Conservation (phyloP, 1,140 invertebrate genomes). For the Drosophila tristis region DNA sequence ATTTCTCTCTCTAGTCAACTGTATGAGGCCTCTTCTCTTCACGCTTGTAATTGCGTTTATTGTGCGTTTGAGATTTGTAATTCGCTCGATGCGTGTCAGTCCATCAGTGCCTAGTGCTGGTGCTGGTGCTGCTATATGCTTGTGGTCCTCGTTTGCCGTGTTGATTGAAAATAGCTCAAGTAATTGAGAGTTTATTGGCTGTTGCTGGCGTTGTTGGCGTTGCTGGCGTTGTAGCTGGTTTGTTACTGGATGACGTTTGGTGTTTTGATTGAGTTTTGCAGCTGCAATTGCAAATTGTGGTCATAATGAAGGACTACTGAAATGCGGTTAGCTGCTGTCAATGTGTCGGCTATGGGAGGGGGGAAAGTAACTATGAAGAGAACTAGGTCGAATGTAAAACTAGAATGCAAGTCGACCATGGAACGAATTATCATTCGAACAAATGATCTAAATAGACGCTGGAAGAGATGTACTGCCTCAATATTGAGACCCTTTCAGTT, state of each 20-base stretch:
- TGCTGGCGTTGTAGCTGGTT: constrained; percentile 53
- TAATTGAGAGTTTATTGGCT: constrained; percentile 79
- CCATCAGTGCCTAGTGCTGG: constrained; percentile 3
- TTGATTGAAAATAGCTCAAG: constrained; percentile 82
- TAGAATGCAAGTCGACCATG: too few relatives aligned
- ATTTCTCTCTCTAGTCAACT: background rate
- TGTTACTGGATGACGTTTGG: constrained; percentile 34
- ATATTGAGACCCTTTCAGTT: too few relatives aligned
- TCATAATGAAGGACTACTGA: background rate
- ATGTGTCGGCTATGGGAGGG: too few relatives aligned
- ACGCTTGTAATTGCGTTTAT: constrained; percentile 75
- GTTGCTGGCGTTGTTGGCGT: constrained; percentile 40
- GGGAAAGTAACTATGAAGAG: too few relatives aligned
- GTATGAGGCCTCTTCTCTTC: constrained; percentile 8
- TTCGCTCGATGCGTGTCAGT: constrained; percentile 32
- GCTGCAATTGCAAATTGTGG: constrained; percentile 26
- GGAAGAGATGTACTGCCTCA: too few relatives aligned
- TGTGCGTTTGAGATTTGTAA: constrained; percentile 80
- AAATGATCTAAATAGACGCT: too few relatives aligned
- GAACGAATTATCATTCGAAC: too few relatives aligned
- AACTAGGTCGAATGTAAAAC: too few relatives aligned
- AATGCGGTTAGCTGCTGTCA: constrained; percentile 7
- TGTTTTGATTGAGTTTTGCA: constrained; percentile 20
- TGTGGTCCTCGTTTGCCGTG: constrained; percentile 47
- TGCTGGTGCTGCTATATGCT: constrained; percentile 3